These are phyloP conservation scores for Erpobdella octoculata DNA, from an alignment of 2,888 invertebrate species.

Conservation along the genomic window DNA sequence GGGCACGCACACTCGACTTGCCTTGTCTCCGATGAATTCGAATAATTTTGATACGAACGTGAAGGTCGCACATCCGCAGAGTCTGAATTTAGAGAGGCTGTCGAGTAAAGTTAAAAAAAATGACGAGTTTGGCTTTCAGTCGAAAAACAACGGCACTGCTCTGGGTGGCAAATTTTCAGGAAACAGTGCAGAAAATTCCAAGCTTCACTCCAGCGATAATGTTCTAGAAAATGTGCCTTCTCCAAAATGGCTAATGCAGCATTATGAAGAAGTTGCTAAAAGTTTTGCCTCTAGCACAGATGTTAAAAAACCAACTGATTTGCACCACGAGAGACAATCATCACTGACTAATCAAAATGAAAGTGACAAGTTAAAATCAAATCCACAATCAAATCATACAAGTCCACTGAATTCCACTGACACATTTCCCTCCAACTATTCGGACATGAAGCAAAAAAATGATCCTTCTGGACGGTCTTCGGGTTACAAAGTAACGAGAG, in stretches of 20 bases:
- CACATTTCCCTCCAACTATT: not conserved
- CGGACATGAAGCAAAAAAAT: too few species aligned
- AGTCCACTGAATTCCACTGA: not conserved
- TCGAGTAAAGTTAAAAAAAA: not conserved
- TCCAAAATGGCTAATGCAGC: constrained; percentile 32
- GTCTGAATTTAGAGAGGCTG: not conserved
- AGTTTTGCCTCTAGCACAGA: not conserved
- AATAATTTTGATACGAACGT: not conserved
- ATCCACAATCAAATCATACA: not conserved
- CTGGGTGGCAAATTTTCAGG: too few species aligned
- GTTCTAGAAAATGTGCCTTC: constrained; percentile 25
- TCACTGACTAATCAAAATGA: not conserved
- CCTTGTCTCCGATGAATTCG: constrained; percentile 25
- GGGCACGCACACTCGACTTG: constrained; percentile 21
- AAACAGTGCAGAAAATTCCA: not conserved
- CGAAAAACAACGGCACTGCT: not conserved
- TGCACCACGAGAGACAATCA: not conserved
- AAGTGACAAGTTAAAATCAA: not conserved
- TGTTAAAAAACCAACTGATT: not conserved
- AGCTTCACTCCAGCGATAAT: constrained; percentile 12
- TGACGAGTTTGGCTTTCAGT: not conserved
- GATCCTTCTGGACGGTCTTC: too few species aligned
- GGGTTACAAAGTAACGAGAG: too few species aligned
- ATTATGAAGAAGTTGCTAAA: constrained; percentile 27
- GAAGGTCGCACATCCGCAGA: not conserved